Base-by-base conservation (phyloP, 1,140 invertebrate genomes). In the Trachymyrmex septentrionalis region DNA sequence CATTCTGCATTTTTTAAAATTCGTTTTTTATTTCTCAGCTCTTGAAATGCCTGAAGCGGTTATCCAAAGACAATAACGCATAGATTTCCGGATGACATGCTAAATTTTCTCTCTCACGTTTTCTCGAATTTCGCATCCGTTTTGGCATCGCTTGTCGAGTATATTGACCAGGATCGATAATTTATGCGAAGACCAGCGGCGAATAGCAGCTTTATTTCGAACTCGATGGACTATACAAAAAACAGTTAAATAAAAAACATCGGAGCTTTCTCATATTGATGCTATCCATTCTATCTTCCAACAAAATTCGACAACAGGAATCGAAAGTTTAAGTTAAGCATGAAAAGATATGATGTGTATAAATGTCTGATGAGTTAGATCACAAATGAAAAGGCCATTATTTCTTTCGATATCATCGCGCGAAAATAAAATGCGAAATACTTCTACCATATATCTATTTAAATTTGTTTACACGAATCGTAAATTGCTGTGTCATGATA, bases 51-150 rank as follows among this genome's bases (percentile, higher is more conserved):
- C 14, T 30, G 2, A 57, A 64, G 14, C 24, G 27, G 21, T 76
- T 75, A 44, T 55, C 19, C 38, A 34, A 34, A 21, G 30, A 48
- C 14, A 24, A 63, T 76, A 81, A 76, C 16, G 48, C 80, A 53
- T 64, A 57, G 67, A 55, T 81, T 44, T 77, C 6, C 10, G 24
- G 27, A 24, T 24, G 55, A 81, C 48, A 81, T 71, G 64, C 21
- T 81, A 81, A 59, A 57, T 87, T 84, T 84, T 59, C 59, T 50
- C 9, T n/a, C 63, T 38, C 44, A 59, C 30, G 53, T 80, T 84
- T 82, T 82, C 71, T 75, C 77, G 77, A 89, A 89, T 84, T 89
- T 90, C 77, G 61, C 72, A 84, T 90, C 66, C 85, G 71, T 89
- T 90, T 90, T 87, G 77, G 77, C 88, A 81, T 86, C 73, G 63